A percentile compares a stretch with the other conserved stretches of the same genome.
Evolutionary conservation across 1,140 invertebrate genomes (phyloP).

Genomic region (Trichonephila clavipes): DNA sequence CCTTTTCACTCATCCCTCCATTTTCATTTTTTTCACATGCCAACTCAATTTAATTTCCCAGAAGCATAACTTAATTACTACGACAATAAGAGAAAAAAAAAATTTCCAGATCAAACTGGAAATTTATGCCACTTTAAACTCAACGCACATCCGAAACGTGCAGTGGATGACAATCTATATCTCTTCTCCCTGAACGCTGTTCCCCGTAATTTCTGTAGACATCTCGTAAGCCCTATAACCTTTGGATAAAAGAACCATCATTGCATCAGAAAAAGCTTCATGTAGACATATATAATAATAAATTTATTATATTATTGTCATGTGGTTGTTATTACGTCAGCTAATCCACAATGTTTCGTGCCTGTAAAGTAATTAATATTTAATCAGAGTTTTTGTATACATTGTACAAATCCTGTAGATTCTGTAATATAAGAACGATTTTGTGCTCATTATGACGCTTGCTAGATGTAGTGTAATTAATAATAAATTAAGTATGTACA

Average conservation of each 20-base stretch:
- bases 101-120: background rate
- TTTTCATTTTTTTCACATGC: slow-evolving; percentile 5
- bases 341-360: too few relatives aligned
- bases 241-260: slow-evolving; percentile 33
- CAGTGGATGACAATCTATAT: slow-evolving; percentile 18
- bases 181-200: background rate
- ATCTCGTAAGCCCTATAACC: slow-evolving; percentile 11
- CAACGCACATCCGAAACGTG: slow-evolving; percentile 55
- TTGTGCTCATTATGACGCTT: too few relatives aligned
- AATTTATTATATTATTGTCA: background rate
- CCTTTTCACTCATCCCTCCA: background rate
- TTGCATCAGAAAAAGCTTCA: background rate
- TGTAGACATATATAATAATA: background rate
- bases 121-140: slow-evolving; percentile 33
- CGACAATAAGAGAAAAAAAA: slow-evolving; percentile 48
- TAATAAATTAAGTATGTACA: too few relatives aligned
- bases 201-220: slow-evolving; percentile 34
- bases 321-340: too few relatives aligned
- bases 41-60: slow-evolving; percentile 58
- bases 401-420: too few relatives aligned
- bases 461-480: too few relatives aligned
- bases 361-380: too few relatives aligned
- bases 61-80: slow-evolving; percentile 70
- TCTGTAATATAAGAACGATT: too few relatives aligned
- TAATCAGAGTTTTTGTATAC: too few relatives aligned